phyloP scores from a whole-genome alignment of 2,888 invertebrate species.

The Scelioninae gen. 1 region DNA sequence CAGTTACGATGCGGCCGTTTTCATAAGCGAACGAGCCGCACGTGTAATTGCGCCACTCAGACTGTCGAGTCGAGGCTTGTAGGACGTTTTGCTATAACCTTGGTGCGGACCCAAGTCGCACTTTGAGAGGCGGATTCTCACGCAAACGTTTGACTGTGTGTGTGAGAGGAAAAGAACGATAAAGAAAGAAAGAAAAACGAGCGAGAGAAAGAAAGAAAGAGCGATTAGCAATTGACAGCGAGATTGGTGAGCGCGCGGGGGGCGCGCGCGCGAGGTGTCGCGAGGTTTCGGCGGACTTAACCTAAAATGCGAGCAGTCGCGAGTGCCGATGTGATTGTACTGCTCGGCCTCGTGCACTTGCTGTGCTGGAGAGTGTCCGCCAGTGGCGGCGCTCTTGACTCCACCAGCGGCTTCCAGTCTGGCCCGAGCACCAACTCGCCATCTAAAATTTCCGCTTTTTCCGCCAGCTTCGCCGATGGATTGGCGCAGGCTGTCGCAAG shows the following conservation, averaged over 20 bases:
- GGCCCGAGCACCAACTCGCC: slow-evolving; percentile 73
- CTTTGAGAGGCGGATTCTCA: slow-evolving; percentile 45
- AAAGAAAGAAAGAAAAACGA: slow-evolving; percentile 21
- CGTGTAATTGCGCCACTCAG: slow-evolving; percentile 68
- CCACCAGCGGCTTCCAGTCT: slow-evolving; percentile 76
- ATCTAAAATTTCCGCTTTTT: slow-evolving; percentile 78
- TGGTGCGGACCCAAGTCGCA: slow-evolving; percentile 23
- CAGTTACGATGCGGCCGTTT: slow-evolving; percentile 65
- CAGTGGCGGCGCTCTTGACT: slow-evolving; percentile 82
- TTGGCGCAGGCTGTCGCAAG: slow-evolving; percentile 86
- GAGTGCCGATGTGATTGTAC: slow-evolving; percentile 79
- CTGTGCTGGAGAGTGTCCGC: slow-evolving; percentile 76
- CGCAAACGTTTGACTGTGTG: too few species aligned
- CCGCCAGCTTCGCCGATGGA: slow-evolving; percentile 85
- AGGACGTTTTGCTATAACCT: slow-evolving; percentile 11
- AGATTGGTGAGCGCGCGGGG: slow-evolving; percentile 30
- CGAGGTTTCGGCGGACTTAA: slow-evolving; percentile 78
- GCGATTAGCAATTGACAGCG: background rate
- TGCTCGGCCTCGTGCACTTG: slow-evolving; percentile 69
- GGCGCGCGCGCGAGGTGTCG: slow-evolving; percentile 72
- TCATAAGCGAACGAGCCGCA: slow-evolving; percentile 66
- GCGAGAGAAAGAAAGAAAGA: slow-evolving; percentile 18
- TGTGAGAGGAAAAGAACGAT: background rate
- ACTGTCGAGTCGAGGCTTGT: slow-evolving; percentile 6
- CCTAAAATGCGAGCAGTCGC: slow-evolving; percentile 82